These are phyloP conservation scores for Drosophila nannoptera DNA, from an alignment of 1,140 invertebrate genomes.

Conservation along the genomic window DNA sequence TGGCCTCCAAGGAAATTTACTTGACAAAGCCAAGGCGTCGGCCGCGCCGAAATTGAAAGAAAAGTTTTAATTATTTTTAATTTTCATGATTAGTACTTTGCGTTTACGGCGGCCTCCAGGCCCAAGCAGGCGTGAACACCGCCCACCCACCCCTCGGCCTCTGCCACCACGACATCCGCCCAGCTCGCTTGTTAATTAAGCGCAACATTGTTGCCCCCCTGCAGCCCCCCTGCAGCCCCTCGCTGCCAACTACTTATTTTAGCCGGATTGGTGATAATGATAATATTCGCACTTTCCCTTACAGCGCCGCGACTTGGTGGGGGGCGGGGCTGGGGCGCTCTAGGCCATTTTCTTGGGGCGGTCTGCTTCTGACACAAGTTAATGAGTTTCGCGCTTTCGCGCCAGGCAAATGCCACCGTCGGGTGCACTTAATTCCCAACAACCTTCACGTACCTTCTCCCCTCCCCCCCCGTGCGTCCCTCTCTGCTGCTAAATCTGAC, in stretches of 20 bases:
- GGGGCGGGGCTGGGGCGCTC: not conserved
- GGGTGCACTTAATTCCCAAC: constrained; percentile 65
- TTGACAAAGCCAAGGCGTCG: constrained; percentile 37
- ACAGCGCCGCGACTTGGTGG: not conserved
- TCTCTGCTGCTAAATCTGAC: constrained; percentile 10
- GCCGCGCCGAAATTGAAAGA: constrained; percentile 65
- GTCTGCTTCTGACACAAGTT: constrained; percentile 71
- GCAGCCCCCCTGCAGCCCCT: not conserved
- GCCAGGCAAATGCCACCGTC: constrained; percentile 69
- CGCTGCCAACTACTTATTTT: constrained; percentile 24
- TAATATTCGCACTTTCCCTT: constrained; percentile 69
- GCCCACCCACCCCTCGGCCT: not conserved
- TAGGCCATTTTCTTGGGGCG: constrained; percentile 32
- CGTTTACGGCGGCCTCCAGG: constrained; percentile 53
- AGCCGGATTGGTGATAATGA: constrained; percentile 63
- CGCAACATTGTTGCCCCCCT: constrained; percentile 60
- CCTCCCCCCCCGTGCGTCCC: not conserved
- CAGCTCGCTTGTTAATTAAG: constrained; percentile 70
- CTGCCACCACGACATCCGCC: not conserved
- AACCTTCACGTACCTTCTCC: constrained; percentile 5
- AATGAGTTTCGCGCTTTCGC: constrained; percentile 74
- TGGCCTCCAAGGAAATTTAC: constrained; percentile 59
- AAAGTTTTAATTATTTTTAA: constrained; percentile 78
- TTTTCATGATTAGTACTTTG: constrained; percentile 78
- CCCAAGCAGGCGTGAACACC: not conserved